Evolutionary conservation across 2,797 vertebrate species (phyloP), one percentile per base, ranked within the genome.

Genomic region (Acestrorhynchus altus): DNA sequence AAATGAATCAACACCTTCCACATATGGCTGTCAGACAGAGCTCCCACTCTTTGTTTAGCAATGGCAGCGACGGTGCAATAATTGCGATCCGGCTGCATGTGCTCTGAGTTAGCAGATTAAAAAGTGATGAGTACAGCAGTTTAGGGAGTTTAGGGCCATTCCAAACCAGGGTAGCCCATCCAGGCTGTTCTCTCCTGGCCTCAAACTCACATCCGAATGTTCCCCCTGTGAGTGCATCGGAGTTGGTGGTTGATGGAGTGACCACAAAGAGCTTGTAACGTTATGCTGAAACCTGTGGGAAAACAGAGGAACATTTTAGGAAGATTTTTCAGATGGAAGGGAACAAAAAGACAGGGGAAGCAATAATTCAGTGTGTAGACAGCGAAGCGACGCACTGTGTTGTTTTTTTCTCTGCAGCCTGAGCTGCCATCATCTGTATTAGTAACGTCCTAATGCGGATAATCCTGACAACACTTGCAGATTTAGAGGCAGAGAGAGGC

Each of bases 111-210:
- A 82, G 76, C 79, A 83, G 81, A 84, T 69, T 39, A 26, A 83
- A n/a, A 82, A 81, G 79, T 39, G 70, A 82, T 88, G 84, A 89
- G 87, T 78, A 86, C 85, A 90, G 83, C 78, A 79, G 77, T 84
- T 83, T 87, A 76, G 83, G 76, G 78, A 79, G 77, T 84, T 83
- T 87, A 76, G 83, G 76, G 78, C 51, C 73, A 64, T 74, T 83
- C 85, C 85, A 80, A 87, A 79, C 81, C 76, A 87, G 87, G 86
- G 88, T 79, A 90, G 85, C 82, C 73, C 56, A 71, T 87, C 84
- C 85, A 79, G 83, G 87, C 79, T 56, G 70, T 39, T 86, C 79
- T 79, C 70, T 73, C 54, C 60, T 70, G 72, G 83, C 88, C 78
- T 81, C 75, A 73, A 83, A 84, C 87, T 81, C 20, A 2, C 79